phyloP scores from a whole-genome alignment of 2,113 vertebrate genomes.

The Thamnophis sirtalis region DNA sequence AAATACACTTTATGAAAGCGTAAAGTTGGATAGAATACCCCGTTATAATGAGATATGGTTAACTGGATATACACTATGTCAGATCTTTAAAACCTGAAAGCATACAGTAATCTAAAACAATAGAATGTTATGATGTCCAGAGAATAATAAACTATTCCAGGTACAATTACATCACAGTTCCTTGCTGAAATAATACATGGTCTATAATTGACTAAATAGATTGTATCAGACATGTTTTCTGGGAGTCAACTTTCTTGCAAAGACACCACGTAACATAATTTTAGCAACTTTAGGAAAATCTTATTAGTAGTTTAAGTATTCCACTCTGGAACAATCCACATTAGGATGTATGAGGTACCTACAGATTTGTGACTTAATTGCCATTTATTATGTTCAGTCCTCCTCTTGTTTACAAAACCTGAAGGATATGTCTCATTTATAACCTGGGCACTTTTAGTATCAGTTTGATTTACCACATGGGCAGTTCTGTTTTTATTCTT shows the following conservation, averaged over 20 bases:
- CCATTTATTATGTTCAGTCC: not conserved
- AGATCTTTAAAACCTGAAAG: not conserved
- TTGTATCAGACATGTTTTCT: not conserved
- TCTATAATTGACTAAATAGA: not conserved
- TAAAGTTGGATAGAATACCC: not conserved
- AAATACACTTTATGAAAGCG: not conserved
- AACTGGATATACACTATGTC: not conserved
- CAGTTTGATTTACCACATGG: not conserved
- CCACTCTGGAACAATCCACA: not conserved
- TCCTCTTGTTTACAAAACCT: not conserved
- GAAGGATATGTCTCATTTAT: not conserved
- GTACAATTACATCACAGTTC: not conserved
- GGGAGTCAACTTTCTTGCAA: not conserved
- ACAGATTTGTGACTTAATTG: not conserved
- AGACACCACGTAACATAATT: not conserved
- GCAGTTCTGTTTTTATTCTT: not conserved
- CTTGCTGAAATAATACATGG: not conserved
- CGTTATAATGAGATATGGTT: not conserved
- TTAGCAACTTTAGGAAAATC: not conserved
- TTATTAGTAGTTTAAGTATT: not conserved
- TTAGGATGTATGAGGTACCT: not conserved
- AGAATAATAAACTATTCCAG: not conserved
- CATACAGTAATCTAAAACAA: not conserved
- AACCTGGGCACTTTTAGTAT: not conserved
- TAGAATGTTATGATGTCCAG: not conserved